Conservation (phyloP, 2,797 vertebrate genomes). For the Dallia pectoralis region DNA sequence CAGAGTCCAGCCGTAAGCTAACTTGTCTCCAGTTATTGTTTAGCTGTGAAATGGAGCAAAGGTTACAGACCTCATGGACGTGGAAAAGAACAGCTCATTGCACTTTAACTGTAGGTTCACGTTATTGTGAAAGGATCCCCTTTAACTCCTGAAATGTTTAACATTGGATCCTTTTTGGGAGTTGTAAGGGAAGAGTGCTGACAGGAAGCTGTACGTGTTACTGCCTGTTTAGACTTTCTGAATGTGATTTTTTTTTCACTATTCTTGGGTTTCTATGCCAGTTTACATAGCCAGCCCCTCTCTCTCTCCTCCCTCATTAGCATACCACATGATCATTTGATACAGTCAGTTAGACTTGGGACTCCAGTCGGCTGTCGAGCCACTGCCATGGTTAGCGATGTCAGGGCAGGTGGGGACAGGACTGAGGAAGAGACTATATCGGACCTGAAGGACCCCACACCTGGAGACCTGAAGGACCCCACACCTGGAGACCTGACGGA, state of each 20-base stretch:
- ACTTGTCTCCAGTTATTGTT: slow-evolving; percentile 45
- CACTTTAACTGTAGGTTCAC: slow-evolving; percentile 42
- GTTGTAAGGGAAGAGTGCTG: neutral
- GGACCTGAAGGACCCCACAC: slow-evolving; percentile 19
- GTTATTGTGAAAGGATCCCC: slow-evolving; percentile 15
- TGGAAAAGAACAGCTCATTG: slow-evolving; percentile 34
- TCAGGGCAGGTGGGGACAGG: slow-evolving; percentile 14
- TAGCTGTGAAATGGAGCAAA: slow-evolving; percentile 54
- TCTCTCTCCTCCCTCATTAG: neutral
- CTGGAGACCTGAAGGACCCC: slow-evolving; percentile 8
- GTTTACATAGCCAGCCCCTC: neutral
- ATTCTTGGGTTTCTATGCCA: neutral
- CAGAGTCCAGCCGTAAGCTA: slow-evolving; percentile 32
- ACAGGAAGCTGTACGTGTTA: neutral
- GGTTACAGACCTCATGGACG: slow-evolving; percentile 51
- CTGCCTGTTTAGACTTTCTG: neutral
- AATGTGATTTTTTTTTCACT: neutral
- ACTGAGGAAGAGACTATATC: slow-evolving; percentile 18
- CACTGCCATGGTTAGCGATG: slow-evolving; percentile 42
- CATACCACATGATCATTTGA: slow-evolving; percentile 39
- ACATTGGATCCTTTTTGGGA: slow-evolving; percentile 9
- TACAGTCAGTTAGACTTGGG: neutral
- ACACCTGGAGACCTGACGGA: slow-evolving; percentile 21
- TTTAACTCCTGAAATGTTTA: slow-evolving; percentile 13
- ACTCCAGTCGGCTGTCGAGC: neutral